These are phyloP conservation scores for Megaceryle torquata DNA, from an alignment of 2,113 vertebrate species.

Conservation along the genomic window DNA sequence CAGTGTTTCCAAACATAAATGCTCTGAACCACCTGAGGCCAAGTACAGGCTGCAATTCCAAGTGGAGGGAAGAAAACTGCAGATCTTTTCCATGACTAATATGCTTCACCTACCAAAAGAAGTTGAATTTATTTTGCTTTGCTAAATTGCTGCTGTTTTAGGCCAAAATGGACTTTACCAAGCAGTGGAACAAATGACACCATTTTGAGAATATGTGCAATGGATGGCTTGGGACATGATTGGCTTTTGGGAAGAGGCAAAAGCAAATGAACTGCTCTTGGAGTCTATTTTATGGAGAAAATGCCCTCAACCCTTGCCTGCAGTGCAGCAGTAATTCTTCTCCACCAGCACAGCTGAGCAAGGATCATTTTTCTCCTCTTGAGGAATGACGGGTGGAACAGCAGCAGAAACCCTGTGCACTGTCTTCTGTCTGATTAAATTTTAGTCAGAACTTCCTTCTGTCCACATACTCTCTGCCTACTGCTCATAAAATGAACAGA, in stretches of 20 bases:
- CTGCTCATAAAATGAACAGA: background rate
- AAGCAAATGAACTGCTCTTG: rapidly evolving
- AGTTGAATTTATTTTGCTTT: background rate
- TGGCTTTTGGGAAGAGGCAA: background rate
- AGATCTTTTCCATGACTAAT: background rate
- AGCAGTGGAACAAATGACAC: background rate
- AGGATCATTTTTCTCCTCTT: background rate
- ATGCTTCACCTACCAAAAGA: background rate
- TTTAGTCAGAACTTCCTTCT: background rate
- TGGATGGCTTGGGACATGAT: background rate
- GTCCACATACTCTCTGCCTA: background rate
- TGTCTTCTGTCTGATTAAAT: constrained; percentile 5
- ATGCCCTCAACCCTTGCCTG: background rate
- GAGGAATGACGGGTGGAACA: background rate
- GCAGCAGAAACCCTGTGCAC: background rate
- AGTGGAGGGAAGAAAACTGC: background rate
- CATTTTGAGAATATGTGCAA: background rate
- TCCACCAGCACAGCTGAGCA: background rate
- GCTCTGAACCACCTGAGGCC: background rate
- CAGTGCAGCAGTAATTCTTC: background rate
- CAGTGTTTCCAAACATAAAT: background rate
- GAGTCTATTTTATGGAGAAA: background rate
- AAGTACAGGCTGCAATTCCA: background rate
- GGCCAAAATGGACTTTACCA: background rate
- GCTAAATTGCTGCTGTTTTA: background rate